A percentile compares a stretch with the other conserved stretches of the same genome.
These are phyloP conservation scores for Periophthalmus magnuspinnatus DNA, from an alignment of 2,797 vertebrate species.

Conservation along the genomic window DNA sequence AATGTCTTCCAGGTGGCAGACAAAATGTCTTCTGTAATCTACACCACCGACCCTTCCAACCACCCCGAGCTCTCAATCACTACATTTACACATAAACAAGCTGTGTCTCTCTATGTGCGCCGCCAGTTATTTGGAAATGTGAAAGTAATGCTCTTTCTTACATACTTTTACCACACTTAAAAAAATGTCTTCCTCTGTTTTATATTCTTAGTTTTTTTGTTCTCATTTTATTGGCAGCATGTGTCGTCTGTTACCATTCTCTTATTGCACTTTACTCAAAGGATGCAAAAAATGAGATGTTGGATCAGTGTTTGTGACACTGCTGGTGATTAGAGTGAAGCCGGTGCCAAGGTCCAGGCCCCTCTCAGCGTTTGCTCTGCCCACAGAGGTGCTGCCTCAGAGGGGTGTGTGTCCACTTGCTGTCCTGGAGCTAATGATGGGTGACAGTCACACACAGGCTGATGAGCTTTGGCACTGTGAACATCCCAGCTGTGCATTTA, in stretches of 20 bases:
- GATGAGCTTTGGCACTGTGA: constrained; percentile 82
- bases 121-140: too few relatives aligned
- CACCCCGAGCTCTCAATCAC: too few relatives aligned
- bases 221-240: too few relatives aligned
- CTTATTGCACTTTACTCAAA: background rate
- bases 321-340: constrained; percentile 56
- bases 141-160: too few relatives aligned
- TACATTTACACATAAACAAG: too few relatives aligned
- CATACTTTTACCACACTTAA: too few relatives aligned
- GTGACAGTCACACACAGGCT: constrained; percentile 77
- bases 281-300: background rate
- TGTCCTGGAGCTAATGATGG: constrained; percentile 72
- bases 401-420: constrained; percentile 53
- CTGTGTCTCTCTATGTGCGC: too few relatives aligned
- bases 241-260: background rate
- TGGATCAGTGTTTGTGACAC: constrained; percentile 58
- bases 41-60: too few relatives aligned
- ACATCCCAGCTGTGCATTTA: constrained; percentile 88
- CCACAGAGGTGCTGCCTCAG: constrained; percentile 27
- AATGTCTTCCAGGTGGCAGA: too few relatives aligned
- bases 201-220: too few relatives aligned
- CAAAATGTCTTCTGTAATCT: too few relatives aligned
- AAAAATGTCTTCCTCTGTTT: too few relatives aligned
- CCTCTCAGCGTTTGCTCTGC: constrained; percentile 30
- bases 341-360: constrained; percentile 21